These are phyloP conservation scores for Hypocryptadius cinnamomeus DNA, from an alignment of 2,113 vertebrate genomes.

Conservation along the genomic window DNA sequence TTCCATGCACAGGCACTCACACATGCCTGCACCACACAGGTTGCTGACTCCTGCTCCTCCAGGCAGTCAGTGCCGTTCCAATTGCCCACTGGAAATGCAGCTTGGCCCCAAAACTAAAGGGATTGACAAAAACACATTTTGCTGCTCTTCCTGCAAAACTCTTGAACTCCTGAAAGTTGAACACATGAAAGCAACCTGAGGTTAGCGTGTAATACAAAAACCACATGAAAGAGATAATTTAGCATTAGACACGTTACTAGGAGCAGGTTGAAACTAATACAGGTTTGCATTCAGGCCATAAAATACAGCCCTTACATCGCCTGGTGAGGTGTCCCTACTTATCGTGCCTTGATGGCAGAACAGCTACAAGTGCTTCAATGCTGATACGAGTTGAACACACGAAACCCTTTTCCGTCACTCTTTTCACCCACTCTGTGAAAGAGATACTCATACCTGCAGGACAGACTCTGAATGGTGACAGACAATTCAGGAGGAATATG, in stretches of 20 bases:
- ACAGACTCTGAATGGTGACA: neutral
- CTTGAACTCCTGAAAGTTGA: conserved; percentile 34
- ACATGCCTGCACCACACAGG: neutral
- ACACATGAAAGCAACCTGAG: conserved; percentile 32
- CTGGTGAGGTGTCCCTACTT: neutral
- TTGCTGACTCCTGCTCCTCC: neutral
- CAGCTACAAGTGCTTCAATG: neutral
- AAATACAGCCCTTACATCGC: neutral
- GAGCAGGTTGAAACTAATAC: conserved; percentile 50
- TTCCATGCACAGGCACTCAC: neutral
- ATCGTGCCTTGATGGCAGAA: neutral
- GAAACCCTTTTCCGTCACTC: neutral
- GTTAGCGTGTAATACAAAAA: conserved; percentile 2
- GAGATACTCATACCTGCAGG: neutral
- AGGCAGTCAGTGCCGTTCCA: neutral
- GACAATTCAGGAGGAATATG: neutral
- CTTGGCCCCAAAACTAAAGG: neutral
- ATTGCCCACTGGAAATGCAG: neutral
- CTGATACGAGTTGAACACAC: neutral
- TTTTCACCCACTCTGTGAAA: neutral
- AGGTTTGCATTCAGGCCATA: neutral
- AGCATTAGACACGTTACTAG: conserved; percentile 17
- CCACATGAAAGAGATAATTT: conserved; percentile 46
- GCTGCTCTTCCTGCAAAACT: conserved; percentile 23
- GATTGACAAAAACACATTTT: conserved; percentile 20